phyloP scores from a whole-genome alignment of 2,888 invertebrate genomes.

The Parascotia fuliginaria region DNA sequence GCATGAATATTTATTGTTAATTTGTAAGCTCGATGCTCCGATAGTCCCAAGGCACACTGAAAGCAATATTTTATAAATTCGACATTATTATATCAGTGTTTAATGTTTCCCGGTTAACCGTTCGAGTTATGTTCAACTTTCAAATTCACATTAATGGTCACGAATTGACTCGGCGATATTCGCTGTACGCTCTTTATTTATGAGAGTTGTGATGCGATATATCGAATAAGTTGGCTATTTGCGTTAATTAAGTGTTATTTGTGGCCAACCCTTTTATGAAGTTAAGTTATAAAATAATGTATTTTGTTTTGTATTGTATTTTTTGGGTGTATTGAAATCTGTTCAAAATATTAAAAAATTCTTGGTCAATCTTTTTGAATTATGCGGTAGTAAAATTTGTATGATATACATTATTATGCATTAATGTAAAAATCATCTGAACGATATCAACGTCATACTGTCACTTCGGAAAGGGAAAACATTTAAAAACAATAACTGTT shows the following conservation, averaged over 20 bases:
- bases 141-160: slow-evolving; percentile 62
- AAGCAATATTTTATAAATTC: slow-evolving; percentile 71
- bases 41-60: slow-evolving; percentile 71
- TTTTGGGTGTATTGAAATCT: too few species aligned
- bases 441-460: too few species aligned
- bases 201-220: slow-evolving; percentile 53
- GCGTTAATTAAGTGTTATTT: slow-evolving; percentile 15
- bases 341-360: too few species aligned
- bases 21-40: slow-evolving; percentile 72
- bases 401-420: too few species aligned
- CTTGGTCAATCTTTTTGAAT: too few species aligned
- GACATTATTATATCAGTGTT: slow-evolving; percentile 70
- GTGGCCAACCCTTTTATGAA: neutral
- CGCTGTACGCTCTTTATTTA: slow-evolving; percentile 55
- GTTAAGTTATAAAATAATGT: too few species aligned
- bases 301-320: too few species aligned
- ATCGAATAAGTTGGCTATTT: slow-evolving; percentile 40
- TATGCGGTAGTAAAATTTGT: too few species aligned
- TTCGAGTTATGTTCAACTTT: slow-evolving; percentile 58
- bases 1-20: slow-evolving; percentile 83
- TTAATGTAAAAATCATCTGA: too few species aligned
- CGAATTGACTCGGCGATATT: slow-evolving; percentile 58
- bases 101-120: slow-evolving; percentile 63
- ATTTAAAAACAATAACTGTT: too few species aligned
- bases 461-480: too few species aligned